Base-by-base conservation (phyloP, 2,113 vertebrate genomes). In the Himantopus leucocephalus region DNA sequence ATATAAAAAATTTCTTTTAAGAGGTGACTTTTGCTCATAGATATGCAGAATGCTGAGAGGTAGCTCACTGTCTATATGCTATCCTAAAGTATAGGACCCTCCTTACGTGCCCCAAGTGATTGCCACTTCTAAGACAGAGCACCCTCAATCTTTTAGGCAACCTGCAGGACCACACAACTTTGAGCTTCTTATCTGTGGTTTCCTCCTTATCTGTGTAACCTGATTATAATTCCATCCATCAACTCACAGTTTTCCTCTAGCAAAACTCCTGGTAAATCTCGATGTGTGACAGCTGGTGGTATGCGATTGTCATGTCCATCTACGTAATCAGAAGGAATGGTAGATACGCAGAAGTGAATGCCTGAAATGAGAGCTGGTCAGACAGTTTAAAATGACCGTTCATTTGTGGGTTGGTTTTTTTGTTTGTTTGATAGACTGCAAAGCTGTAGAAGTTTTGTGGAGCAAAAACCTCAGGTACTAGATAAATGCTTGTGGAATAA, bases 81-180 rank as follows among this genome's bases (percentile, higher is more conserved):
- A 6, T 45, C 32, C 56, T 89, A 26, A 91, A 78, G 43, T 43
- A 14, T 0, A 32, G 6, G 16, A 13, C 26, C 78, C 26, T 81
- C 18, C 17, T 78, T 63, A 48, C 0, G 0, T 2, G 1, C 32
- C 34, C 15, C 18, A 67, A 34, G 26, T 66, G 50, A 53, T 20
- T 48, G 75, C 60, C 8, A 13, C 85, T 93, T 85, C 62, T 77
- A 43, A 47, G 72, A 24, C 60, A 66, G 56, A 74, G 37, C 10
- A 60, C 12, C 10, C 43, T 64, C 37, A 52, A 3, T 58, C 16
- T 80, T 94, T 22, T n/a, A 47, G 50, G 37, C 50, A 95, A 27
- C 80, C 43, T 89, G 30, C n/a, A 78, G 37, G 86, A 73, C 64
- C 47, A 37, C 74, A 47, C 17, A 41, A 8, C 45, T 62, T 82